Conservation (phyloP, 2,888 invertebrate genomes). For the Nymphalis urticae region DNA sequence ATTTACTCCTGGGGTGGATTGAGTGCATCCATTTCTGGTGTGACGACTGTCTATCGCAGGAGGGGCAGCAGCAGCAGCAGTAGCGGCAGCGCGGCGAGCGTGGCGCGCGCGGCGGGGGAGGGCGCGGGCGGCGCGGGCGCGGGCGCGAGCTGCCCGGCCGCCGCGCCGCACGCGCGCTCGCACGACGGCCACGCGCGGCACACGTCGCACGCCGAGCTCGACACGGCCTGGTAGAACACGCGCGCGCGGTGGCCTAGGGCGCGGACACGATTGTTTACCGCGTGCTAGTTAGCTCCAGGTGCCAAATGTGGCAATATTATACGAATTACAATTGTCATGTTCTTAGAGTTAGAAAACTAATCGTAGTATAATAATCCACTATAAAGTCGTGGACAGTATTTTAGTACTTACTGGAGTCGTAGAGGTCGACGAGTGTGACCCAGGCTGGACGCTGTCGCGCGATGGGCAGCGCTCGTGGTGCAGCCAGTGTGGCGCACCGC, state of each 20-base stretch:
- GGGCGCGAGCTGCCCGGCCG: conserved; percentile 48
- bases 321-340: too few relatives aligned
- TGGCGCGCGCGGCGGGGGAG: conserved; percentile 8
- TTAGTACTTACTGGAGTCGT: conserved; percentile 89
- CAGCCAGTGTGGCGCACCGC: conserved; percentile 92
- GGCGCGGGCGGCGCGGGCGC: conserved; percentile 24
- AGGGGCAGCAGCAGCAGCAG: background rate
- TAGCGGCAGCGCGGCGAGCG: background rate
- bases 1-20: too few relatives aligned
- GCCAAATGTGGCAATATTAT: too few relatives aligned
- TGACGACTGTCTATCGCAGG: background rate
- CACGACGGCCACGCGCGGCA: conserved; percentile 84
- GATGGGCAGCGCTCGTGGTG: conserved; percentile 90
- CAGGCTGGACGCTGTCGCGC: conserved; percentile 93
- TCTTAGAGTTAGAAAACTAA: too few relatives aligned
- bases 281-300: too few relatives aligned
- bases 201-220: conserved; percentile 89
- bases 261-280: too few relatives aligned
- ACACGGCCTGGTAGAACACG: conserved; percentile 88
- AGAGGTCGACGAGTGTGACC: conserved; percentile 93
- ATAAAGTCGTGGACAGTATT: too few relatives aligned
- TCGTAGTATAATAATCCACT: too few relatives aligned
- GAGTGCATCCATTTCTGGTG: too few relatives aligned
- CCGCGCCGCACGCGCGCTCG: conserved; percentile 65
- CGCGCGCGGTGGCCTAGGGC: conserved; percentile 88